Evolutionary conservation across 2,113 vertebrate genomes (phyloP).

Genomic region (Glareola pratincola): DNA sequence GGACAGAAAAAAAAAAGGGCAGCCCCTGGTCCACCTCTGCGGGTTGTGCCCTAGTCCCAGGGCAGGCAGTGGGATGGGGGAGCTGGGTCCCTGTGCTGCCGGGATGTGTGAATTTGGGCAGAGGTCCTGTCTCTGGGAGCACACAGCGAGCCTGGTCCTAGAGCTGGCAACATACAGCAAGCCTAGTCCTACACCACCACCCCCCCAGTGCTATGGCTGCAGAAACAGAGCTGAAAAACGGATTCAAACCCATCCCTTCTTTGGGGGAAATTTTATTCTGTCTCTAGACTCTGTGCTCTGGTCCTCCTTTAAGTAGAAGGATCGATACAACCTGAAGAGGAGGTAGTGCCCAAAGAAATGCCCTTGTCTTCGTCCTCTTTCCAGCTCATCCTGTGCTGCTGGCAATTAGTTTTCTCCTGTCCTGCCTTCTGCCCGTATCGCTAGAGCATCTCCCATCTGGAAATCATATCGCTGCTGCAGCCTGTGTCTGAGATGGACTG

Average conservation of each 20-base stretch:
- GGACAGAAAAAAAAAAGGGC: not conserved
- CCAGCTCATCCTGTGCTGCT: not conserved
- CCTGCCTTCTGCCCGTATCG: not conserved
- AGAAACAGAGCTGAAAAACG: not conserved
- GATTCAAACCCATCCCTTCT: not conserved
- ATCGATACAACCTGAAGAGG: fast-evolving
- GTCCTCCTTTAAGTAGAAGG: not conserved
- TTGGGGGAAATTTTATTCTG: not conserved
- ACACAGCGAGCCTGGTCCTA: not conserved
- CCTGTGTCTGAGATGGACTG: not conserved
- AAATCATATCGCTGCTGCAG: not conserved
- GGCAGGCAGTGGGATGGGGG: not conserved
- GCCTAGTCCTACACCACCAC: not conserved
- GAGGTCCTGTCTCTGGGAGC: not conserved
- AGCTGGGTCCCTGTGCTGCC: not conserved
- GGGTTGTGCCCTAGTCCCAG: not conserved
- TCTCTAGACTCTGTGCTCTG: not conserved
- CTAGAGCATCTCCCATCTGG: not conserved
- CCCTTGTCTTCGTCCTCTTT: not conserved
- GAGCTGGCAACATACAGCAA: not conserved
- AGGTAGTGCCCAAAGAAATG: not conserved
- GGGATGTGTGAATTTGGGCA: not conserved
- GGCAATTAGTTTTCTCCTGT: not conserved
- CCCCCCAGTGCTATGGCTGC: not conserved
- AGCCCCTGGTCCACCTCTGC: not conserved